phyloP scores from a whole-genome alignment of 2,113 vertebrate species.

The Gopherus flavomarginatus region DNA sequence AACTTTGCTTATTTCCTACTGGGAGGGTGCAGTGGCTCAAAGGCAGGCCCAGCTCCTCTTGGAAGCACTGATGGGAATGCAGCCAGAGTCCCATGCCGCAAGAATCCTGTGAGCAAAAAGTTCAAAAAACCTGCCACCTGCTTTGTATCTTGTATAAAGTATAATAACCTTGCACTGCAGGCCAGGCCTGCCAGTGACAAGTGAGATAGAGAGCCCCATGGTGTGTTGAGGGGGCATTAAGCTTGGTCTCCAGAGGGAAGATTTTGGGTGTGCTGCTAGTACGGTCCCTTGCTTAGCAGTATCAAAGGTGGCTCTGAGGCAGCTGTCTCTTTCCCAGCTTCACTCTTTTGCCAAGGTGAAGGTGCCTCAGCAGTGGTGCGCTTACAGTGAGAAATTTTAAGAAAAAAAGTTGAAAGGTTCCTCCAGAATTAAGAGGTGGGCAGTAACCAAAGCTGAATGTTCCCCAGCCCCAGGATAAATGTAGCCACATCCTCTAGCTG shows the following conservation, averaged over 20 bases:
- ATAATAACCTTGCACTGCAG: not conserved
- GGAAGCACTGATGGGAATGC: not conserved
- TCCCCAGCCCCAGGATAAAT: not conserved
- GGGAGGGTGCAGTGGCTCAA: not conserved
- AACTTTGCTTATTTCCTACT: not conserved
- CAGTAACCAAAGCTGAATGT: accelerated
- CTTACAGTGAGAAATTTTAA: too few relatives aligned
- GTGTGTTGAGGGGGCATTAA: not conserved
- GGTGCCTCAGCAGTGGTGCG: not conserved
- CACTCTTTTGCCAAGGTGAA: not conserved
- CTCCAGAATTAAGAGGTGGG: not conserved
- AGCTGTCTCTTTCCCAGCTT: not conserved
- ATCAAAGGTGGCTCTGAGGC: not conserved
- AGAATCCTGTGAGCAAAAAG: not conserved
- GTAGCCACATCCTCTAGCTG: not conserved
- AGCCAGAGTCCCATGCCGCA: not conserved
- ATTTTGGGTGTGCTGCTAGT: not conserved
- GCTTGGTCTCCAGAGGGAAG: not conserved
- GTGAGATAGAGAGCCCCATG: not conserved
- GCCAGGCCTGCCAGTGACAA: not conserved
- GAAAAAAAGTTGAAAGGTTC: not conserved
- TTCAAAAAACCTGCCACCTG: not conserved
- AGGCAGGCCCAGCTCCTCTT: not conserved
- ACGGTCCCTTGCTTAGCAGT: not conserved
- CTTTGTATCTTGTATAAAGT: not conserved